Conservation (phyloP, 2,113 vertebrate genomes). For the Eulacestoma nigropectus region DNA sequence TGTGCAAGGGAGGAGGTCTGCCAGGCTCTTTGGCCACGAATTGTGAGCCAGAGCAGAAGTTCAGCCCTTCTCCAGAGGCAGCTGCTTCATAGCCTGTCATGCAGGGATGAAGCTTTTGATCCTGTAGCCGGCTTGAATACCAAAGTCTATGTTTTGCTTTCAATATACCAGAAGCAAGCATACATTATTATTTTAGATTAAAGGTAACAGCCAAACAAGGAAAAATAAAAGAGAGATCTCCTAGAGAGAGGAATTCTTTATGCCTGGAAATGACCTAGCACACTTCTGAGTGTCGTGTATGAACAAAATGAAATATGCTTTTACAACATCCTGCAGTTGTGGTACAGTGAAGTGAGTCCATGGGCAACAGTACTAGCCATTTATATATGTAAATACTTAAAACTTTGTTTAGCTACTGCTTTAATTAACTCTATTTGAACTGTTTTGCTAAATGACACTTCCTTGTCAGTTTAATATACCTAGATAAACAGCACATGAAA, state of each 20-base stretch:
- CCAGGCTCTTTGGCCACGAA: neutral
- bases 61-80: conserved; percentile 11
- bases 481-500: neutral
- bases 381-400: neutral
- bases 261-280: neutral
- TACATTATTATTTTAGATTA: conserved; percentile 25
- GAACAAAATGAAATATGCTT: neutral
- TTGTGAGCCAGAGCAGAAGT: neutral
- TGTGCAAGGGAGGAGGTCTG: neutral
- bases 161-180: neutral
- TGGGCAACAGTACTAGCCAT: neutral
- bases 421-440: neutral
- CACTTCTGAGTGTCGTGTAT: neutral
- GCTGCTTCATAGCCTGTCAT: neutral
- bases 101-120: conserved; percentile 8
- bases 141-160: neutral
- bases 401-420: neutral
- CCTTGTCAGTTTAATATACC: neutral
- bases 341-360: neutral
- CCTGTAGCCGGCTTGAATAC: neutral
- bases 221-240: neutral
- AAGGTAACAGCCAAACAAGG: neutral
- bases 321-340: neutral
- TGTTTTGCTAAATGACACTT: neutral
- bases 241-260: neutral